Percentiles rank a stretch among this genome's conserved stretches.
These are phyloP conservation scores for Anticlea derivata DNA, from an alignment of 2,888 invertebrate genomes.

Conservation along the genomic window DNA sequence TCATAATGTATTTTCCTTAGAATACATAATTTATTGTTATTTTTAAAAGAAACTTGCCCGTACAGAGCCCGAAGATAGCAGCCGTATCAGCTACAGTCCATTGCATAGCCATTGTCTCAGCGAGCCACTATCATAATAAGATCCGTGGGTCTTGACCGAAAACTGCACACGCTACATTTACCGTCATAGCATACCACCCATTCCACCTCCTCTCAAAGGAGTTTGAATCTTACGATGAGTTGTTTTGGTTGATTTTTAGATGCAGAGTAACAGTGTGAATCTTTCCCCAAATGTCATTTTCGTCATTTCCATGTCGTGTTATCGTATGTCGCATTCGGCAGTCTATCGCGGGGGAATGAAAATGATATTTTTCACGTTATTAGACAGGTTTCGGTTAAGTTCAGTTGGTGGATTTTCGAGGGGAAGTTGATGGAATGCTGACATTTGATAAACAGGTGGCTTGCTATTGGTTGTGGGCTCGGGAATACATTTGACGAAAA, in stretches of 20 bases:
- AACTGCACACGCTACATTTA: constrained; percentile 39
- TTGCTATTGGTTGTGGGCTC: constrained; percentile 17
- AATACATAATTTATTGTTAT: too few relatives aligned
- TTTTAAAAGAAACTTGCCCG: neutral
- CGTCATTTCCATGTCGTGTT: constrained; percentile 37
- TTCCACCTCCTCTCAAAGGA: neutral
- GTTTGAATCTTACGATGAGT: neutral
- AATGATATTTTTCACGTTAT: constrained; percentile 35
- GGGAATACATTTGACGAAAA: neutral
- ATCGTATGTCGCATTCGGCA: constrained; percentile 34
- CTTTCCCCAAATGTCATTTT: constrained; percentile 34
- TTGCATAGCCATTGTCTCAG: constrained; percentile 29
- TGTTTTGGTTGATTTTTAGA: constrained; percentile 1
- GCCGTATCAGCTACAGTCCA: constrained; percentile 10
- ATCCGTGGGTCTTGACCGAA: constrained; percentile 36
- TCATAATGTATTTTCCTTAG: too few relatives aligned
- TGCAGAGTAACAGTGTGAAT: constrained; percentile 3
- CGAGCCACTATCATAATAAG: constrained; percentile 37
- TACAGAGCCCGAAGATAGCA: neutral
- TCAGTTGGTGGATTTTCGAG: constrained; percentile 15
- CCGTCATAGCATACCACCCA: constrained; percentile 17
- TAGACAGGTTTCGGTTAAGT: constrained; percentile 31
- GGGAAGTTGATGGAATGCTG: constrained; percentile 24
- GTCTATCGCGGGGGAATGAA: constrained; percentile 23
- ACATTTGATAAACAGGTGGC: constrained; percentile 14